Percentiles rank a stretch among this genome's conserved stretches.
phyloP scores from a whole-genome alignment of 2,797 vertebrate species.

The Myoxocephalus aenaeus region DNA sequence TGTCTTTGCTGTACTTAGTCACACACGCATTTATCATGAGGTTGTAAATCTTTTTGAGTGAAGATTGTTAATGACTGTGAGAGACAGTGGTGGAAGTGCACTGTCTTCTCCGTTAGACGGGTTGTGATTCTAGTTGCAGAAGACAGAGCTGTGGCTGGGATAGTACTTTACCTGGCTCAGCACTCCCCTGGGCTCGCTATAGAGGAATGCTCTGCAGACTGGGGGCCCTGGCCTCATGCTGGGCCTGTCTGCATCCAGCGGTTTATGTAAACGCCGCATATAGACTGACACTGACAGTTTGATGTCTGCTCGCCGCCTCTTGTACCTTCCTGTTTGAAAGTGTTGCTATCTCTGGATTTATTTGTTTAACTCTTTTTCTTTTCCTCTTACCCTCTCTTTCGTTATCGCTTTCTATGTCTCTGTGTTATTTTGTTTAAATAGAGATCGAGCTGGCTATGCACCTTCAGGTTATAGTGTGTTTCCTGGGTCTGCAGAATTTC shows the following conservation, averaged over 20 bases:
- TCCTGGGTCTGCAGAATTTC: conserved; percentile 70
- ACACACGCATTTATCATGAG: conserved; percentile 77
- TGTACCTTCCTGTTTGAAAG: conserved; percentile 57
- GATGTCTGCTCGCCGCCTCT: conserved; percentile 58
- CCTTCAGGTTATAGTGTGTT: conserved; percentile 37
- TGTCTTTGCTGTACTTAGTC: conserved; percentile 81
- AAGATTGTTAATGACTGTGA: conserved; percentile 77
- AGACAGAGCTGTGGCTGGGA: conserved; percentile 75
- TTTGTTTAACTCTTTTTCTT: conserved; percentile 55
- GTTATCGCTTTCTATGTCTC: conserved; percentile 47
- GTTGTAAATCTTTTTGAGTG: conserved; percentile 79
- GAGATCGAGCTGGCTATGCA: conserved; percentile 44
- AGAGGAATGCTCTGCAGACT: conserved; percentile 67
- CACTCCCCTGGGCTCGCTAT: conserved; percentile 75
- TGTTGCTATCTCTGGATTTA: conserved; percentile 37
- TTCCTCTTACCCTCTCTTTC: conserved; percentile 27
- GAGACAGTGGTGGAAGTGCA: conserved; percentile 75
- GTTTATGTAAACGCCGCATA: conserved; percentile 80
- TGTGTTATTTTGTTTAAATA: conserved; percentile 49
- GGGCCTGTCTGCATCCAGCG: conserved; percentile 77
- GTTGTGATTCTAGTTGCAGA: conserved; percentile 67
- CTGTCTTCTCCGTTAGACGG: conserved; percentile 62
- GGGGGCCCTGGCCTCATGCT: conserved; percentile 70
- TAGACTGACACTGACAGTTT: conserved; percentile 77
- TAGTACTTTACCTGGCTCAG: conserved; percentile 79